phyloP scores from a whole-genome alignment of 2,797 vertebrate species.

The Pagetopsis macropterus region DNA sequence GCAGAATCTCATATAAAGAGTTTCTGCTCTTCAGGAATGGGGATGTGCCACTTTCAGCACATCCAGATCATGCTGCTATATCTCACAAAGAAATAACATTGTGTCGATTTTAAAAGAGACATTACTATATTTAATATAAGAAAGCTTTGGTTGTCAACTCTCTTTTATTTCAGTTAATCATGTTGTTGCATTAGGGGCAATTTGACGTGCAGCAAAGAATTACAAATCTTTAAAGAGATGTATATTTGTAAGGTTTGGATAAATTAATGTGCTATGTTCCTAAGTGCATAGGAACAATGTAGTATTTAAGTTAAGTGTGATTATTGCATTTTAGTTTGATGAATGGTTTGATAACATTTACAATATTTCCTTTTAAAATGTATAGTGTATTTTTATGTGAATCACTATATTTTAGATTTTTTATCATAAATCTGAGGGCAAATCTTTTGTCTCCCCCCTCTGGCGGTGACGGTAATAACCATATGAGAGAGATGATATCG shows the following conservation, averaged over 20 bases:
- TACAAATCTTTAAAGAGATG: too few relatives aligned
- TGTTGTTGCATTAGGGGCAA: too few relatives aligned
- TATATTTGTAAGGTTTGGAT: too few relatives aligned
- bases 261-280: too few relatives aligned
- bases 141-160: too few relatives aligned
- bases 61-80: background rate
- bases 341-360: background rate
- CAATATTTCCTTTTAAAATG: background rate
- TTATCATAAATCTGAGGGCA: background rate
- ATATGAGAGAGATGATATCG: background rate
- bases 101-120: background rate
- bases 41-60: constrained; percentile 17
- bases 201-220: too few relatives aligned
- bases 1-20: background rate
- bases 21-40: constrained; percentile 43
- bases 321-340: background rate
- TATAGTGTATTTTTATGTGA: background rate
- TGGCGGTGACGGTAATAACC: background rate
- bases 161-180: too few relatives aligned
- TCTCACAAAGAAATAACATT: background rate
- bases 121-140: too few relatives aligned
- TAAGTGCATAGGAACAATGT: too few relatives aligned
- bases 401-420: background rate
- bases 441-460: background rate
- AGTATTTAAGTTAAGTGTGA: too few relatives aligned